Percentiles rank a stretch among this genome's conserved stretches.
Conservation (phyloP, 2,888 invertebrate species). For the Caenorhabditis plicata region DNA sequence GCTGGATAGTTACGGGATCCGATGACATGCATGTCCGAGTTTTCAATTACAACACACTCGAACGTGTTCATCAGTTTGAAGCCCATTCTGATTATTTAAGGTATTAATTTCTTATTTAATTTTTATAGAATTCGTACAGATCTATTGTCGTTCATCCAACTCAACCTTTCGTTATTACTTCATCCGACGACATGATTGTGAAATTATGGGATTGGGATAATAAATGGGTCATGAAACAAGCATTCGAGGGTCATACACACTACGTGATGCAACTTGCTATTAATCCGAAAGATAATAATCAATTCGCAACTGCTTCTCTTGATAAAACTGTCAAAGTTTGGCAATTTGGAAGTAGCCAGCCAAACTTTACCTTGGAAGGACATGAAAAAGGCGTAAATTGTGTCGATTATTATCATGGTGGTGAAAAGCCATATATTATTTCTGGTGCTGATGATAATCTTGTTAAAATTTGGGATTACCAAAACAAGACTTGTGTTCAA, state of each 20-base stretch:
- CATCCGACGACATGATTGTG: conserved; percentile 91
- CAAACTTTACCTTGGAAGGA: conserved; percentile 94
- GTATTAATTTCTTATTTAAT: conserved; percentile 2
- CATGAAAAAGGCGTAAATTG: conserved; percentile 99
- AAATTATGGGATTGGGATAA: conserved; percentile 99
- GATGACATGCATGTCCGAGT: conserved; percentile 77
- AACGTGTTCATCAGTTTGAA: conserved; percentile 90
- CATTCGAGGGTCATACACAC: conserved; percentile 98
- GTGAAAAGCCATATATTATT: conserved; percentile 97
- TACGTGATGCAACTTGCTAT: conserved; percentile 99
- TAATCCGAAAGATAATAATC: conserved; percentile 99
- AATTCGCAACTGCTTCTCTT: conserved; percentile 97
- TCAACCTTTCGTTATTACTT: conserved; percentile 89
- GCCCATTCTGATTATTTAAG: conserved; percentile 96
- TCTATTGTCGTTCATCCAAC: conserved; percentile 95
- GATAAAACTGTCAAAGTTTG: conserved; percentile 97
- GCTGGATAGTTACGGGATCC: conserved; percentile 97
- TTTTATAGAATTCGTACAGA: conserved; percentile 23
- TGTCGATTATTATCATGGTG: conserved; percentile 97
- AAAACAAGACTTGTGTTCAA: conserved; percentile 71
- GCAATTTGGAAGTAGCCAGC: conserved; percentile 94
- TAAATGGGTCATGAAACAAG: conserved; percentile 94
- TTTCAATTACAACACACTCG: conserved; percentile 97
- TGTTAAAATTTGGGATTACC: conserved; percentile 99
- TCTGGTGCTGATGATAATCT: conserved; percentile 96